Percentiles rank a stretch among this genome's conserved stretches.
Evolutionary conservation across 2,113 vertebrate species (phyloP).

Genomic region (Dissostichus mawsoni): DNA sequence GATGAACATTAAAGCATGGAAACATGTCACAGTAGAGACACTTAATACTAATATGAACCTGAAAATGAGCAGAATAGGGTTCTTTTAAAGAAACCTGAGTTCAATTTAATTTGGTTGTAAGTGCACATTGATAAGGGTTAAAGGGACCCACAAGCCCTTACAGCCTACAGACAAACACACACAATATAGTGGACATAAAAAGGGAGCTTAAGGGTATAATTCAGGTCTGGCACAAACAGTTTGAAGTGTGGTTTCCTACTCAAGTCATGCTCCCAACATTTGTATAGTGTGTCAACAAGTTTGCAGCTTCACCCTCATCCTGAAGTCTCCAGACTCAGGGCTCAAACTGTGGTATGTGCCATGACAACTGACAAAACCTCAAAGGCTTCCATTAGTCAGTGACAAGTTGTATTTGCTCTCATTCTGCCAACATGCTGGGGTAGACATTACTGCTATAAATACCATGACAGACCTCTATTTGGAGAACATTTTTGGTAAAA

Average conservation of each 20-base stretch:
- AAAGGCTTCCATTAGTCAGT: not conserved
- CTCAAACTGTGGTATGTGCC: not conserved
- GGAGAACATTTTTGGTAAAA: conserved; percentile 4
- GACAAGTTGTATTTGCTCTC: not conserved
- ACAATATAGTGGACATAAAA: not conserved
- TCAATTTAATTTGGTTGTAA: not conserved
- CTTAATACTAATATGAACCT: too few relatives aligned
- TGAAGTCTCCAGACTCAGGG: not conserved
- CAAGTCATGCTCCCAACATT: not conserved
- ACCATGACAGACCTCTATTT: conserved; percentile 5
- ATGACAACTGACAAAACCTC: not conserved
- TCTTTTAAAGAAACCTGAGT: too few relatives aligned
- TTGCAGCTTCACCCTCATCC: not conserved
- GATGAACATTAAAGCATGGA: too few relatives aligned
- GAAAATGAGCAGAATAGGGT: too few relatives aligned
- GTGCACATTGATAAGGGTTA: not conserved
- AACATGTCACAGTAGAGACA: too few relatives aligned
- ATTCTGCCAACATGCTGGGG: not conserved
- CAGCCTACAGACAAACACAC: not conserved
- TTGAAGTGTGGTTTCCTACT: not conserved
- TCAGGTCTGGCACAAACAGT: not conserved
- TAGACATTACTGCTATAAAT: not conserved
- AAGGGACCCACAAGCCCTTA: not conserved
- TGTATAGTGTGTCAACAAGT: conserved; percentile 5
- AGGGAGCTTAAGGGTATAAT: conserved; percentile 4